A percentile compares a stretch with the other conserved stretches of the same genome.
These are phyloP conservation scores for Rhinichthys klamathensis DNA, from an alignment of 2,113 vertebrate genomes.

Conservation along the genomic window DNA sequence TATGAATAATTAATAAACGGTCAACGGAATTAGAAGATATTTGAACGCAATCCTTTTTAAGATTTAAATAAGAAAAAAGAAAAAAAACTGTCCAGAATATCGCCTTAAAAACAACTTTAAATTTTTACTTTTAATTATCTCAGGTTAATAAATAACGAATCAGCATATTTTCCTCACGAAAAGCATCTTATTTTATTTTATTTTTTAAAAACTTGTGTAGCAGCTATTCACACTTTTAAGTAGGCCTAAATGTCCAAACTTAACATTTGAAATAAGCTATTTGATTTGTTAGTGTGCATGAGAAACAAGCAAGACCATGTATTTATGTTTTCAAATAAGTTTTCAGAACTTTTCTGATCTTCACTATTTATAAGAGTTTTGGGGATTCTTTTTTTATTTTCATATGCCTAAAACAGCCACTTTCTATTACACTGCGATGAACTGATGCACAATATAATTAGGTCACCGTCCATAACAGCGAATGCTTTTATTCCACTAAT, in stretches of 20 bases:
- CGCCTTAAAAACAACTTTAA: not conserved
- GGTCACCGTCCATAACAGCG: not conserved
- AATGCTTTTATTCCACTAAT: not conserved
- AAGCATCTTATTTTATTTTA: no score
- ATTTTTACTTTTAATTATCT: not conserved
- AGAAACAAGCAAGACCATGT: not conserved
- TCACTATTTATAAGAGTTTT: not conserved
- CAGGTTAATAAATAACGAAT: not conserved
- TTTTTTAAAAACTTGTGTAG: no score
- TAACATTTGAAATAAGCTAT: not conserved
- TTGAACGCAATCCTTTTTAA: not conserved
- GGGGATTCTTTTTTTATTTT: not conserved
- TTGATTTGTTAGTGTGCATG: not conserved
- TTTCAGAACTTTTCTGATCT: not conserved
- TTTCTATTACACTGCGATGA: not conserved
- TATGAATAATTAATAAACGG: constrained; percentile 41
- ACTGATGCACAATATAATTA: not conserved
- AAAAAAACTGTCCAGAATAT: not conserved
- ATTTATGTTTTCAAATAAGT: not conserved
- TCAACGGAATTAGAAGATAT: constrained; percentile 47
- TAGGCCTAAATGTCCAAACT: no score
- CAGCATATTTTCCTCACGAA: no score
- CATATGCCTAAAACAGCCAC: not conserved
- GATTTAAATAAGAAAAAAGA: not conserved
- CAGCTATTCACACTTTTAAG: no score